phyloP scores from a whole-genome alignment of 2,113 vertebrate genomes.

The Budorcas taxicolor region DNA sequence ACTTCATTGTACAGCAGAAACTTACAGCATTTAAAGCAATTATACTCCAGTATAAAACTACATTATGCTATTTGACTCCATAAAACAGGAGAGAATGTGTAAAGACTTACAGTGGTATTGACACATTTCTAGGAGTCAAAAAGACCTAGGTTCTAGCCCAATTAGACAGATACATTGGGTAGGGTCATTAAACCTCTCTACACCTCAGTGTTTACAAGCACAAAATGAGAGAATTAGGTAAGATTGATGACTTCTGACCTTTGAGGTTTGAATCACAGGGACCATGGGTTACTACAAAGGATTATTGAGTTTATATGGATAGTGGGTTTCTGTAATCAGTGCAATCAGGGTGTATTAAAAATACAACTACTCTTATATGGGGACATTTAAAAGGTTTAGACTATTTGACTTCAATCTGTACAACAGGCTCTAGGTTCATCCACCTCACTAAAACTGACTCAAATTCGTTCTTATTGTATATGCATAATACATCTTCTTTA shows the following conservation, averaged over 20 bases:
- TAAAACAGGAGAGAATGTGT: neutral
- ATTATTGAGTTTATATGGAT: neutral
- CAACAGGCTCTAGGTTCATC: neutral
- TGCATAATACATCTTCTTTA: neutral
- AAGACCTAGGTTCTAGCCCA: neutral
- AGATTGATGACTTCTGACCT: neutral
- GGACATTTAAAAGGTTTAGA: neutral
- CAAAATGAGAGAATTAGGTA: neutral
- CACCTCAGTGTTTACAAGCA: neutral
- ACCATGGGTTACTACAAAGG: neutral
- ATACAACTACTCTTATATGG: neutral
- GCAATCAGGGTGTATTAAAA: neutral
- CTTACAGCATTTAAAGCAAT: neutral
- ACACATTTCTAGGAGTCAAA: neutral
- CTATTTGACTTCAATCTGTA: neutral
- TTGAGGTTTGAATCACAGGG: neutral
- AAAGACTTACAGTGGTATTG: neutral
- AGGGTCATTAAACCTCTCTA: neutral
- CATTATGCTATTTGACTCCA: too few relatives aligned
- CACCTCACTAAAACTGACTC: neutral
- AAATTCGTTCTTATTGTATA: neutral
- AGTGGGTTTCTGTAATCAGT: neutral
- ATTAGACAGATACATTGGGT: neutral
- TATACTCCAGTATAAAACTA: neutral
- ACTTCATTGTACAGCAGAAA: neutral